Evolutionary conservation across 2,113 vertebrate genomes (phyloP).

Genomic region (Ailurus styani): DNA sequence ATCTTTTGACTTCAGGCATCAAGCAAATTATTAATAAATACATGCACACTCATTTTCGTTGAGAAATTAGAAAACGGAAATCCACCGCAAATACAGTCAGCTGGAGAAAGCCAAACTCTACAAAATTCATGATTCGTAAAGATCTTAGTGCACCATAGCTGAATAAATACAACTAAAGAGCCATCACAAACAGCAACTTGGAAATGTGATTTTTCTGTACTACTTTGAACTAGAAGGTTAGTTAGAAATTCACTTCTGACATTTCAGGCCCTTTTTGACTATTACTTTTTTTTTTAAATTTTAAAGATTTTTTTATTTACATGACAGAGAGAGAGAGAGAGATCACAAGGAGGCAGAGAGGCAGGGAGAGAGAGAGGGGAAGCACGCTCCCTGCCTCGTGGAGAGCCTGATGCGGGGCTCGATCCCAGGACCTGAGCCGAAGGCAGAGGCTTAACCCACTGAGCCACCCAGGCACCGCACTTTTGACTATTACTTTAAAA

Average conservation of each 20-base stretch:
- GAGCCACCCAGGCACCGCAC: no score
- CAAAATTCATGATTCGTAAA: not conserved
- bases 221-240: not conserved
- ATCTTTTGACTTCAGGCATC: not conserved
- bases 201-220: not conserved
- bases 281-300: no score
- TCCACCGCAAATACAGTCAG: not conserved
- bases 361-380: no score
- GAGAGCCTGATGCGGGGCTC: no score
- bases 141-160: not conserved
- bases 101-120: not conserved
- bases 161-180: not conserved
- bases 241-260: not conserved
- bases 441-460: no score
- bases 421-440: no score
- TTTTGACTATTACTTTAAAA: not conserved
- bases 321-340: no score
- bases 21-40: slow-evolving; percentile 34
- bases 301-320: no score
- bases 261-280: not conserved
- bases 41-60: not conserved
- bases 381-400: no score
- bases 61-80: not conserved
- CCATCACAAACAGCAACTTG: not conserved
- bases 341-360: no score